Conservation (phyloP, 2,797 vertebrate genomes). For the Pangasius sanitwongsei region DNA sequence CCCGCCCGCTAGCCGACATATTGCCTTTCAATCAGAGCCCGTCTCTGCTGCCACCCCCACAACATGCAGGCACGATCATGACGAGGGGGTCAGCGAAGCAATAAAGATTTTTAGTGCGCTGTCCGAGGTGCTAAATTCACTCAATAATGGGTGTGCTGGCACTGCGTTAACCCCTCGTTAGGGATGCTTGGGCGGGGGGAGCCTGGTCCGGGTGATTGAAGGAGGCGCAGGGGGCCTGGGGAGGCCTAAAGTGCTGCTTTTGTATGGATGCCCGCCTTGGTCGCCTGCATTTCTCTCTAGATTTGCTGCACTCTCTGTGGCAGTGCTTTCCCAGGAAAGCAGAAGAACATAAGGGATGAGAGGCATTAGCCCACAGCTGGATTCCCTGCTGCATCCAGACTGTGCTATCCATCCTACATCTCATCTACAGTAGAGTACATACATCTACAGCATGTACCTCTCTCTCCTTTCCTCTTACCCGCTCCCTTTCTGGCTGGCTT, state of each 20-base stretch:
- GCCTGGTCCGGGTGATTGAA: conserved; percentile 51
- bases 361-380: conserved; percentile 74
- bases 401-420: conserved; percentile 46
- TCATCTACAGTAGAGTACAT: not conserved
- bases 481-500: conserved; percentile 53
- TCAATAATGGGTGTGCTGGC: conserved; percentile 89
- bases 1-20: conserved; percentile 96
- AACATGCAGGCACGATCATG: conserved; percentile 92
- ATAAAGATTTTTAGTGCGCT: conserved; percentile 89
- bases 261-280: conserved; percentile 78
- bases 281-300: conserved; percentile 44
- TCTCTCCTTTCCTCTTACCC: conserved; percentile 30
- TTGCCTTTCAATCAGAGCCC: conserved; percentile 97
- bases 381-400: conserved; percentile 65
- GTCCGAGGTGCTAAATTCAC: conserved; percentile 93
- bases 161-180: conserved; percentile 92
- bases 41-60: conserved; percentile 74
- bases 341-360: conserved; percentile 70
- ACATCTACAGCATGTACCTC: conserved; percentile 1
- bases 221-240: conserved; percentile 63
- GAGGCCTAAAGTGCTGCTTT: conserved; percentile 81
- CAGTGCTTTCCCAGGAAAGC: conserved; percentile 38
- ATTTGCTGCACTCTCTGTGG: conserved; percentile 42
- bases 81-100: conserved; percentile 93
- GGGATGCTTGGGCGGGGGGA: conserved; percentile 63